Evolutionary conservation across 23 tunicate genomes (phyloP), one percentile per base, ranked within the genome.

Genomic region (Corella eumyota): DNA sequence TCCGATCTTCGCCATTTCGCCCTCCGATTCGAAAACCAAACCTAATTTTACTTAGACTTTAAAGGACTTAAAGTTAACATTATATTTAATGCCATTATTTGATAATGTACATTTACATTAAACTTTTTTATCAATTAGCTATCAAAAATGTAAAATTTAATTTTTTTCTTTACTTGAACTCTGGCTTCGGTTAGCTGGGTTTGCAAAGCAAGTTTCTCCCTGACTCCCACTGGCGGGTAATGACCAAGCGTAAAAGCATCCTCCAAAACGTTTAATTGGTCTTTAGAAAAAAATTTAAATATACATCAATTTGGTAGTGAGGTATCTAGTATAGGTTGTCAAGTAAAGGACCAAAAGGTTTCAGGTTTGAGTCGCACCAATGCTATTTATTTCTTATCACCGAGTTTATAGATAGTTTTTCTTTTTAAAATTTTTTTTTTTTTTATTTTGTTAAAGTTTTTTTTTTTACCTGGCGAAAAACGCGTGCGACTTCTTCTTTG

Each of bases 21-120:
- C 31, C 96, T 61, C 3, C 96, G 72, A 32, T 87, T 87, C 13
- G 96, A 87, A 71, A 87, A 87, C 96, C 96, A 87, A 40, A 87
- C 96, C 96, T 87, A 24, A n/a, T 7, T 34, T 6, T 15, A 66
- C 21, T 23, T 45, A 60, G 15, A 67, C 11, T 17, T 59, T 64
- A 67, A 17, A 25, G 51, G 15, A 0, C 34, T 65, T 15, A 40
- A 15, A 15, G 48, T 15, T 15, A 40, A 9, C 11, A 49, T 17
- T 22, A 65, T 50, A 50, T 20, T 17, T 52, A n/a, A 50, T 11
- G 15, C 13, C 48, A 40, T 40, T 40, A 40, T 40, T 9, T 40
- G 15, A 9, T 11, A 40, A 40, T 15, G 48, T 15, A 11, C 48
- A 40, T 9, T 40, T 40, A 40, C 11, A n/a, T n/a, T n/a, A n/a